Evolutionary conservation across 1,140 invertebrate genomes (phyloP).

Genomic region (Hyles euphorbiae): DNA sequence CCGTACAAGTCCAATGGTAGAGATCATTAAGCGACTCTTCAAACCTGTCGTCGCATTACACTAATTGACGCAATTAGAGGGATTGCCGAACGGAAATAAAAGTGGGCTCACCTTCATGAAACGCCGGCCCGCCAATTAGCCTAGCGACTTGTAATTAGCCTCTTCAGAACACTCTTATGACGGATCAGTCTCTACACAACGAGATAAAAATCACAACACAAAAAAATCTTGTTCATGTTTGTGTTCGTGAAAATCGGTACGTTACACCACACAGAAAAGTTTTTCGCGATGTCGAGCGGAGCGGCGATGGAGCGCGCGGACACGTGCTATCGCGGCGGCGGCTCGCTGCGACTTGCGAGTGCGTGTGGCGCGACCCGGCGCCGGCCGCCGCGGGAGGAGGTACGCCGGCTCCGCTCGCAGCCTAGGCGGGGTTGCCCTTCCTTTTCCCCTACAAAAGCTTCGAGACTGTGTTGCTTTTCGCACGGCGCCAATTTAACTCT

Average conservation of each 20-base stretch:
- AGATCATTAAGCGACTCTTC: slow-evolving; percentile 70
- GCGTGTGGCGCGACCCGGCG: slow-evolving; percentile 10
- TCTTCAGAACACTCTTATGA: slow-evolving; percentile 51
- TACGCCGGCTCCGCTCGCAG: slow-evolving; percentile 16
- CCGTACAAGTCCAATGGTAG: slow-evolving; percentile 36
- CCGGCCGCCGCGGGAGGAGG: slow-evolving; percentile 33
- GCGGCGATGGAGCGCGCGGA: slow-evolving; percentile 7
- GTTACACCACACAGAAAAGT: slow-evolving; percentile 59
- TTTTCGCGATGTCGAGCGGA: slow-evolving; percentile 61
- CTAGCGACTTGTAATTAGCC: slow-evolving; percentile 66
- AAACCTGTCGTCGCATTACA: slow-evolving; percentile 73
- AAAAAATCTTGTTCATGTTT: slow-evolving; percentile 49
- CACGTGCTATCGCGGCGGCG: slow-evolving; percentile 41
- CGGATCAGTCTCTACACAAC: slow-evolving; percentile 54
- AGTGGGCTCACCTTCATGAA: slow-evolving; percentile 74
- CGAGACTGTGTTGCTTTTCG: slow-evolving; percentile 59
- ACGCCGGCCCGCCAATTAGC: slow-evolving; percentile 71
- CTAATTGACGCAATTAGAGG: slow-evolving; percentile 75
- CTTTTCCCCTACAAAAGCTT: slow-evolving; percentile 61
- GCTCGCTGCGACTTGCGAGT: slow-evolving; percentile 45
- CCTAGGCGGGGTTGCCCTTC: slow-evolving; percentile 61
- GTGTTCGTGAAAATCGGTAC: slow-evolving; percentile 32
- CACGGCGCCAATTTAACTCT: slow-evolving; percentile 24
- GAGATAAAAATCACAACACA: slow-evolving; percentile 51
- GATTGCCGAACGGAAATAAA: slow-evolving; percentile 74